A percentile compares a stretch with the other conserved stretches of the same genome.
Conservation (phyloP, 1,140 invertebrate genomes). For the Drosophila obscura region DNA sequence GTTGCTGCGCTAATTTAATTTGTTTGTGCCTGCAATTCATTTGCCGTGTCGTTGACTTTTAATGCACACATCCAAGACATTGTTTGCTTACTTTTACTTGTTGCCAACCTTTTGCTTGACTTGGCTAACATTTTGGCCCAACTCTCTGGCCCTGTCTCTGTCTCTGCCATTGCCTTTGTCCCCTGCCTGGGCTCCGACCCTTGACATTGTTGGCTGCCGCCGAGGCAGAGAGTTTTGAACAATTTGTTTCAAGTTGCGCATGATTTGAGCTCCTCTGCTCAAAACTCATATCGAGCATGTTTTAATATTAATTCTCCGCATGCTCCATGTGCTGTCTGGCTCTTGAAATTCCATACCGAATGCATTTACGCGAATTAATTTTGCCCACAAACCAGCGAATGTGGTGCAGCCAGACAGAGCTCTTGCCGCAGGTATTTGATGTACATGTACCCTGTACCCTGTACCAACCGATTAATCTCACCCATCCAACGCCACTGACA, state of each 20-base stretch:
- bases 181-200: constrained; percentile 20
- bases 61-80: constrained; percentile 71
- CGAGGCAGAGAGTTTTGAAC: constrained; percentile 34
- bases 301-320: constrained; percentile 29
- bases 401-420: constrained; percentile 21
- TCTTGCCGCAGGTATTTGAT: background rate
- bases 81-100: constrained; percentile 62
- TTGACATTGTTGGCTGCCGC: constrained; percentile 44
- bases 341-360: background rate
- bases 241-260: constrained; percentile 53
- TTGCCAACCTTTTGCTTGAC: constrained; percentile 63
- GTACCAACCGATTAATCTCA: constrained; percentile 23
- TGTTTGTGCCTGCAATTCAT: constrained; percentile 75
- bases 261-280: constrained; percentile 32
- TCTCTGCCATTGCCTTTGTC: constrained; percentile 22
- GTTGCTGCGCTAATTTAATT: constrained; percentile 68
- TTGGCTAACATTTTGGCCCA: constrained; percentile 36
- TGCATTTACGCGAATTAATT: constrained; percentile 37
- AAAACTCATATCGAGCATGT: constrained; percentile 21
- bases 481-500: constrained; percentile 3
- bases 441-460: too few relatives aligned
- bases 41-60: constrained; percentile 75
- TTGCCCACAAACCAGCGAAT: constrained; percentile 34
- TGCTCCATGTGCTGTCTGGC: background rate
- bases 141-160: background rate